A percentile compares a stretch with the other conserved stretches of the same genome.
phyloP scores from a whole-genome alignment of 1,140 invertebrate genomes.

The Drosophila trapezifrons region DNA sequence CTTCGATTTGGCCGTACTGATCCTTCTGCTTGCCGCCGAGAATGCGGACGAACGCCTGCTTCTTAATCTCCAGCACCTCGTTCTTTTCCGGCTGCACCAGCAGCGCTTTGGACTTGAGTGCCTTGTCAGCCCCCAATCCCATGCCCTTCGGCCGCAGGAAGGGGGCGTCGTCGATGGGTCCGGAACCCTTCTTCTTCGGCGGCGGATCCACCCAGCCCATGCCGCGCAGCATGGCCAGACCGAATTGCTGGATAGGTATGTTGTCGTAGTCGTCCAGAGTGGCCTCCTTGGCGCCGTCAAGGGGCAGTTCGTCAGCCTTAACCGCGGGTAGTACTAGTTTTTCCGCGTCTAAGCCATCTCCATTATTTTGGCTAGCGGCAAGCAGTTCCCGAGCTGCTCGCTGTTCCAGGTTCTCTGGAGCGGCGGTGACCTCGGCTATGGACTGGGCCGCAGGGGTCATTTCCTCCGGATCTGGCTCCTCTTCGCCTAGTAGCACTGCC shows the following conservation, averaged over 20 bases:
- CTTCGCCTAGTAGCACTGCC: slow-evolving; percentile 72
- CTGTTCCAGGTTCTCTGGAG: slow-evolving; percentile 85
- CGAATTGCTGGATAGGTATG: slow-evolving; percentile 94
- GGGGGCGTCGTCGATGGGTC: slow-evolving; percentile 85
- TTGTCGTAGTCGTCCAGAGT: slow-evolving; percentile 95
- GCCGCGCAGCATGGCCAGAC: slow-evolving; percentile 95
- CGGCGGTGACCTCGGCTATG: slow-evolving; percentile 66
- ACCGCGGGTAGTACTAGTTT: slow-evolving; percentile 85
- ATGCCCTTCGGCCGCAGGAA: slow-evolving; percentile 92
- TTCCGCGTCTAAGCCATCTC: slow-evolving; percentile 81
- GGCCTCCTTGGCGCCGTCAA: slow-evolving; percentile 88
- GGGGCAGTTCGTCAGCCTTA: slow-evolving; percentile 84
- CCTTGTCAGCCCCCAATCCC: slow-evolving; percentile 94
- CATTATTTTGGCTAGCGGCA: slow-evolving; percentile 55
- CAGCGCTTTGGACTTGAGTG: slow-evolving; percentile 84
- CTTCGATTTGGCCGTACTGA: slow-evolving; percentile 93
- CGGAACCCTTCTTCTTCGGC: slow-evolving; percentile 88
- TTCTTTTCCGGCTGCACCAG: slow-evolving; percentile 84
- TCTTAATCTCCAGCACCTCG: slow-evolving; percentile 87
- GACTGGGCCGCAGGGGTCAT: slow-evolving; percentile 37
- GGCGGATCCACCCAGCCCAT: slow-evolving; percentile 93
- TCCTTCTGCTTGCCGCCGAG: slow-evolving; percentile 89
- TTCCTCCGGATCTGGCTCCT: slow-evolving; percentile 54
- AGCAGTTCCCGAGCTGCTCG: slow-evolving; percentile 85
- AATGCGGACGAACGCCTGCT: slow-evolving; percentile 89